A percentile compares a stretch with the other conserved stretches of the same genome.
Evolutionary conservation across 2,888 invertebrate genomes (phyloP).

Genomic region (Ischnus inquisitorius): DNA sequence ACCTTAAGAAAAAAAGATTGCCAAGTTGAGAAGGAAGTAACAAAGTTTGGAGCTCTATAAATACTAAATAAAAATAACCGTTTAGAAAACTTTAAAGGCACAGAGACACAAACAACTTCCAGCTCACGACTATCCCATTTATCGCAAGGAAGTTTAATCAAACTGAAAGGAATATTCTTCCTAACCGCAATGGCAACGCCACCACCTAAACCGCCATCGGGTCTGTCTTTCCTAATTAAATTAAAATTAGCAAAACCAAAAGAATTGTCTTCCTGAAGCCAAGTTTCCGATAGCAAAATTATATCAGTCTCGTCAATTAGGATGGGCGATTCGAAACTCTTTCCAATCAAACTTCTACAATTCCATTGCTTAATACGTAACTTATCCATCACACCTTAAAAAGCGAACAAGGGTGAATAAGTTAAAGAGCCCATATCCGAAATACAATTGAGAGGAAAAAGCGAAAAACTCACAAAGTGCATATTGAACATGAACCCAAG

Average conservation of each 20-base stretch:
- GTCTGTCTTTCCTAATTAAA: neutral
- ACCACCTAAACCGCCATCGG: neutral
- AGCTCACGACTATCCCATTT: neutral
- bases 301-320: neutral
- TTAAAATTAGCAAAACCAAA: neutral
- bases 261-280: neutral
- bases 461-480: neutral
- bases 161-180: neutral
- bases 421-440: neutral
- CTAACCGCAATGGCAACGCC: neutral
- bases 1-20: neutral
- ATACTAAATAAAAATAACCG: neutral
- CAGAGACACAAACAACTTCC: neutral
- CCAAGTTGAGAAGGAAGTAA: neutral
- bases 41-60: neutral
- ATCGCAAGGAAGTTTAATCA: neutral
- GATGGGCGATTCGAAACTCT: neutral
- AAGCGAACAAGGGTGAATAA: neutral
- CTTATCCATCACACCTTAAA: neutral
- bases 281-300: neutral
- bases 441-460: neutral
- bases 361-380: neutral
- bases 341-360: constrained; percentile 5
- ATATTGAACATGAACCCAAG: too few relatives aligned
- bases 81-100: neutral